Conservation (phyloP, 2,113 vertebrate species). For the Terrapene triunguis region DNA sequence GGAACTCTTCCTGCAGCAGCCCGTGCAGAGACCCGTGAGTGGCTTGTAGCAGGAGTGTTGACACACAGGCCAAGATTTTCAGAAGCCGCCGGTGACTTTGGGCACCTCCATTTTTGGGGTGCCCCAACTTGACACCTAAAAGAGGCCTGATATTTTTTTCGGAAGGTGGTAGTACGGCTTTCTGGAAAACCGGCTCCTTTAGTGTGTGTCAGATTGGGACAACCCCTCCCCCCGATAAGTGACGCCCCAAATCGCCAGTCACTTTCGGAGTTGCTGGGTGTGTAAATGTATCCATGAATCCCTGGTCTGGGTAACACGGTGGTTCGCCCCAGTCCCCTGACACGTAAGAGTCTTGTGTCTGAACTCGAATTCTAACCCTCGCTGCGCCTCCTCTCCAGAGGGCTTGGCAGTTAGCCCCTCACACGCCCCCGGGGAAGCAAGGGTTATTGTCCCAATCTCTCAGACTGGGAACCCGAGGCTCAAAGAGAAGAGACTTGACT, state of each 20-base stretch:
- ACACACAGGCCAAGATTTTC: not conserved
- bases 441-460: not conserved
- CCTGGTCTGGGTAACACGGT: not conserved
- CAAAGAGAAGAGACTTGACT: not conserved
- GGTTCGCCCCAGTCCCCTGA: not conserved
- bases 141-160: not conserved
- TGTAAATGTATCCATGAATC: not conserved
- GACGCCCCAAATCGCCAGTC: not conserved
- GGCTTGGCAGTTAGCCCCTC: not conserved
- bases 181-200: not conserved
- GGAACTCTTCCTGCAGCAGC: not conserved
- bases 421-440: accelerated
- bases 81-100: not conserved
- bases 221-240: not conserved
- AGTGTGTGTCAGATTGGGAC: not conserved
- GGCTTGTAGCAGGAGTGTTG: not conserved
- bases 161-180: not conserved
- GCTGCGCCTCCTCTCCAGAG: not conserved
- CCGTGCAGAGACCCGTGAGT: not conserved
- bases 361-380: not conserved
- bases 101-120: not conserved
- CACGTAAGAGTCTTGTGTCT: not conserved
- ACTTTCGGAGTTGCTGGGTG: not conserved
- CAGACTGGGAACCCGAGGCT: not conserved
- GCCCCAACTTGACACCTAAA: too few relatives aligned